A percentile compares a stretch with the other conserved stretches of the same genome.
Evolutionary conservation across 2,113 vertebrate species (phyloP).

Genomic region (Equus przewalskii): DNA sequence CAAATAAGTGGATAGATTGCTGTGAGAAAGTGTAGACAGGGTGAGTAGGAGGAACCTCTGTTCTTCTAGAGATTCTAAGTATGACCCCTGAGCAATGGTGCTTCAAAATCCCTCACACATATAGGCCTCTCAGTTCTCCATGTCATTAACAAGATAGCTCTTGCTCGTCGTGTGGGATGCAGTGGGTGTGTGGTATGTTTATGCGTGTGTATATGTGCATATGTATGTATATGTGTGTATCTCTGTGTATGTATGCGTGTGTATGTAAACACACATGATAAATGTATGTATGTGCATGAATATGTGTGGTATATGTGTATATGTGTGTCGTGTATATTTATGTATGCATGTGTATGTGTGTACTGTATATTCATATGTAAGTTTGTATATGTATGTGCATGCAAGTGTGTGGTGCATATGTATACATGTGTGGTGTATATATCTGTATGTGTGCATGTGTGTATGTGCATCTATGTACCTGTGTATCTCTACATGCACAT

Average conservation of each 20-base stretch:
- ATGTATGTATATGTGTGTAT: background rate
- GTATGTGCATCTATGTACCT: no score
- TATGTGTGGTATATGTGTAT: no score
- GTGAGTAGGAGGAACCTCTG: background rate
- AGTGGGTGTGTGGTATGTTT: fast-evolving
- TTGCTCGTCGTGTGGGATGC: background rate
- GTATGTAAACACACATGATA: fast-evolving
- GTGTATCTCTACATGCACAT: no score
- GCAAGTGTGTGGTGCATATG: background rate
- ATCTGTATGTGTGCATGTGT: background rate
- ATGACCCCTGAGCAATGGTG: background rate
- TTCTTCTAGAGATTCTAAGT: background rate
- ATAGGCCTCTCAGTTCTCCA: fast-evolving
- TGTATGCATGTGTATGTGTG: no score
- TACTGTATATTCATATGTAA: no score
- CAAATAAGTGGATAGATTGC: fast-evolving
- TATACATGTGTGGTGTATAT: background rate
- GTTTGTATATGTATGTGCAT: no score
- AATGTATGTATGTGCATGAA: background rate
- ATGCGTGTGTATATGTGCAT: background rate
- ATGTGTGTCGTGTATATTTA: no score
- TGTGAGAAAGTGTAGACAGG: background rate
- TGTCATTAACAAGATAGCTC: background rate
- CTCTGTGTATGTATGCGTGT: background rate
- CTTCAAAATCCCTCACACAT: fast-evolving